Conservation (phyloP, 2,888 invertebrate species). For the Mythimna albipuncta region DNA sequence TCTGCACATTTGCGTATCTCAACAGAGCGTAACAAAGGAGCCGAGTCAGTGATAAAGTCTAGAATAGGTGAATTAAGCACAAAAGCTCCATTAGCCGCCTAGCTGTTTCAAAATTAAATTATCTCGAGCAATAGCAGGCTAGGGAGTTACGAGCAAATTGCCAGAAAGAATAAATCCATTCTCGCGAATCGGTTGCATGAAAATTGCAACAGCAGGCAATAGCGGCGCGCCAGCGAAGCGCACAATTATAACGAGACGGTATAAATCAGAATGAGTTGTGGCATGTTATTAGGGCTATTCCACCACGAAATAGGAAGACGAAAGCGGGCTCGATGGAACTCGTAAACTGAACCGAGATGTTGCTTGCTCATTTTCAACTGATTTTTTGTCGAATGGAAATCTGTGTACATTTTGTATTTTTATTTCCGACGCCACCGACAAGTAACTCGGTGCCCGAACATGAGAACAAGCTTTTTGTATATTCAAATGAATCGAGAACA, state of each 20-base stretch:
- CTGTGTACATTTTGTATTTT: slow-evolving; percentile 61
- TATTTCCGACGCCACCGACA: slow-evolving; percentile 61
- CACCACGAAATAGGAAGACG: slow-evolving; percentile 85
- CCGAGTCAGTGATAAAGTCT: slow-evolving; percentile 63
- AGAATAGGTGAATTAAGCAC: slow-evolving; percentile 72
- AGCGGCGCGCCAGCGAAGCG: slow-evolving; percentile 87
- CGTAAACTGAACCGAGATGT: slow-evolving; percentile 76
- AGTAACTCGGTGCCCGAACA: slow-evolving; percentile 47
- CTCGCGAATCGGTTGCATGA: slow-evolving; percentile 88
- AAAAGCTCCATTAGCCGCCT: slow-evolving; percentile 78
- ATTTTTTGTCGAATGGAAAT: slow-evolving; percentile 69
- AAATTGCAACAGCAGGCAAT: slow-evolving; percentile 88
- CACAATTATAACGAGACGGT: slow-evolving; percentile 90
- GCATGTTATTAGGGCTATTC: slow-evolving; percentile 89
- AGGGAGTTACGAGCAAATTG: slow-evolving; percentile 83
- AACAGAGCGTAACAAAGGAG: slow-evolving; percentile 65
- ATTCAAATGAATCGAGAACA: slow-evolving; percentile 69
- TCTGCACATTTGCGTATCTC: slow-evolving; percentile 67
- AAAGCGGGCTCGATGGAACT: slow-evolving; percentile 81
- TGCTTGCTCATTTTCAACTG: slow-evolving; percentile 72
- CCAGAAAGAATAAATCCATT: slow-evolving; percentile 88
- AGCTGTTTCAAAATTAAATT: slow-evolving; percentile 80
- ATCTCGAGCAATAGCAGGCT: slow-evolving; percentile 77
- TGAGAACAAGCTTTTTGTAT: slow-evolving; percentile 62
- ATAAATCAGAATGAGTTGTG: slow-evolving; percentile 91